phyloP scores from a whole-genome alignment of 2,113 vertebrate species.

The Hiodon tergisus region DNA sequence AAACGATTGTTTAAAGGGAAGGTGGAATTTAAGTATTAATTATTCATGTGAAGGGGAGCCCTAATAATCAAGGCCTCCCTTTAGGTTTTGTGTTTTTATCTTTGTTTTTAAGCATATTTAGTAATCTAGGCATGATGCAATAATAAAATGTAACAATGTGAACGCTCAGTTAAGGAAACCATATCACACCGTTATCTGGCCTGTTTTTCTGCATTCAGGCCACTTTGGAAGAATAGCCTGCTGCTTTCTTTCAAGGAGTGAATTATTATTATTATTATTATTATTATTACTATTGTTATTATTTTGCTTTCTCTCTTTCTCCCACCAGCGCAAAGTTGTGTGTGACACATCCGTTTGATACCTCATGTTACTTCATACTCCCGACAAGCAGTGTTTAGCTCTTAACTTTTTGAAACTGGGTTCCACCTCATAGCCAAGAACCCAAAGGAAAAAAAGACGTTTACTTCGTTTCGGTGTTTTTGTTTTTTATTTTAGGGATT shows the following conservation, averaged over 20 bases:
- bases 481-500: slow-evolving; percentile 31
- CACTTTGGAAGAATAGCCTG: slow-evolving; percentile 43
- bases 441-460: slow-evolving; percentile 56
- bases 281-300: background rate
- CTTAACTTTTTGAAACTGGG: slow-evolving; percentile 45
- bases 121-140: slow-evolving; percentile 79
- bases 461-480: slow-evolving; percentile 42
- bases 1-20: slow-evolving; percentile 60
- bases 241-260: slow-evolving; percentile 66
- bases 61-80: slow-evolving; percentile 62
- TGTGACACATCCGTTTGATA: slow-evolving; percentile 69
- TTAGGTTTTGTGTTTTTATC: slow-evolving; percentile 55
- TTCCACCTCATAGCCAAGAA: slow-evolving; percentile 75
- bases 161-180: slow-evolving; percentile 72
- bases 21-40: slow-evolving; percentile 53
- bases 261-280: background rate
- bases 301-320: slow-evolving; percentile 40
- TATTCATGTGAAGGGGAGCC: slow-evolving; percentile 53
- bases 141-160: slow-evolving; percentile 69
- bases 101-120: slow-evolving; percentile 72
- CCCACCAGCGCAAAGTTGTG: slow-evolving; percentile 65
- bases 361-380: slow-evolving; percentile 69
- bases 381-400: slow-evolving; percentile 67
- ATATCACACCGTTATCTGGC: slow-evolving; percentile 73
- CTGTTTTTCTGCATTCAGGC: slow-evolving; percentile 68